Evolutionary conservation across 1,140 invertebrate genomes (phyloP).

Genomic region (Drosophila ambigua): DNA sequence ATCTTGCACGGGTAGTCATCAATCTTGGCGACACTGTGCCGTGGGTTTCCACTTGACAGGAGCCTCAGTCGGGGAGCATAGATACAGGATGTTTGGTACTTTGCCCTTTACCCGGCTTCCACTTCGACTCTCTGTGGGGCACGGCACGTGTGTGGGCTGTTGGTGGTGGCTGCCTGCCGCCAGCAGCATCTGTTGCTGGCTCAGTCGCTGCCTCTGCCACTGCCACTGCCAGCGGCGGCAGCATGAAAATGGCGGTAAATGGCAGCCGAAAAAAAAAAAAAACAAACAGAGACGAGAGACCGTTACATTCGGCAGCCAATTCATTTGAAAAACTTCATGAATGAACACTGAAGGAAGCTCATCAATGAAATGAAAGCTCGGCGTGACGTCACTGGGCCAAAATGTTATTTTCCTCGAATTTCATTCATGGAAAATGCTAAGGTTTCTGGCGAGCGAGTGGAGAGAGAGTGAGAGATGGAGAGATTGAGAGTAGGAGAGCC

Average conservation of each 20-base stretch:
- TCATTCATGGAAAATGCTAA: constrained; percentile 48
- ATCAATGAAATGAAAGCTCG: constrained; percentile 72
- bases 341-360: constrained; percentile 53
- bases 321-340: constrained; percentile 26
- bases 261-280: constrained; percentile 9
- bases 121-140: neutral
- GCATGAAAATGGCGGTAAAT: constrained; percentile 50
- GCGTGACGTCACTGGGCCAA: constrained; percentile 35
- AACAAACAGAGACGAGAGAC: too few species aligned
- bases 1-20: neutral
- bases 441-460: neutral
- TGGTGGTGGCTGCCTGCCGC: too few species aligned
- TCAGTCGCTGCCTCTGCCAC: constrained; percentile 9
- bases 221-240: constrained; percentile 13
- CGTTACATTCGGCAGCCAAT: neutral
- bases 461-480: neutral
- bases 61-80: constrained; percentile 6
- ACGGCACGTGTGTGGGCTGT: constrained; percentile 54
- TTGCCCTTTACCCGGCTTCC: constrained; percentile 64
- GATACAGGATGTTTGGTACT: constrained; percentile 39
- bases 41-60: constrained; percentile 14
- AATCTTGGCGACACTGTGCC: constrained; percentile 4
- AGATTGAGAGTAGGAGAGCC: neutral
- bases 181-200: constrained; percentile 1
- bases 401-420: constrained; percentile 1